Percentiles rank a stretch among this genome's conserved stretches.
These are phyloP conservation scores for Myocastor coypus DNA, from an alignment of 2,113 vertebrate genomes.

Conservation along the genomic window DNA sequence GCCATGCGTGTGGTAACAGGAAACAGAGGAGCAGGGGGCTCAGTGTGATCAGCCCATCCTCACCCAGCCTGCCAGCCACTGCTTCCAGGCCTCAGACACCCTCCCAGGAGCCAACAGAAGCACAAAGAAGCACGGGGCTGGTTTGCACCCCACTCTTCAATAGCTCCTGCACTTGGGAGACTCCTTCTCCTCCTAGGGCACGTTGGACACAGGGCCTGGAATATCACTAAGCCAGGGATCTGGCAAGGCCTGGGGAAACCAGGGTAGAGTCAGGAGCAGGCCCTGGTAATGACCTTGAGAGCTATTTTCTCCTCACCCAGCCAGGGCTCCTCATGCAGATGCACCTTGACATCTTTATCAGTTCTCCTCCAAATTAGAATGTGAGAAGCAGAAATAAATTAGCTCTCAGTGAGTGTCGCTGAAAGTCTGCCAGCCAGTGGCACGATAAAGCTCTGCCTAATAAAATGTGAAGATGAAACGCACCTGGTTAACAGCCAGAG, in stretches of 20 bases:
- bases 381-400: constrained; percentile 64
- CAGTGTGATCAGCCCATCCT: background rate
- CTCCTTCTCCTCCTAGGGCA: background rate
- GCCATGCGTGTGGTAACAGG: background rate
- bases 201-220: background rate
- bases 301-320: constrained; percentile 54
- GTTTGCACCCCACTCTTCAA: background rate
- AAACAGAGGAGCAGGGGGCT: background rate
- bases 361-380: constrained; percentile 69
- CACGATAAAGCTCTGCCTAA: constrained; percentile 45
- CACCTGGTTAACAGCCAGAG: constrained; percentile 2
- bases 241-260: constrained; percentile 23
- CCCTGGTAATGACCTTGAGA: constrained; percentile 67
- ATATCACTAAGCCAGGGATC: background rate
- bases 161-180: too few species aligned
- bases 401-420: constrained; percentile 35
- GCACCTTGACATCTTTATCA: constrained; percentile 68
- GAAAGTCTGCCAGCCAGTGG: constrained; percentile 46
- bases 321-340: constrained; percentile 54
- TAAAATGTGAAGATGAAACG: constrained; percentile 25
- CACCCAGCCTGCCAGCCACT: background rate
- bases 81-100: background rate
- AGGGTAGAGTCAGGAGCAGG: constrained; percentile 49
- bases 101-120: background rate
- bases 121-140: background rate